Evolutionary conservation across 2,888 invertebrate species (phyloP), one percentile per base, ranked within the genome.

Genomic region (Chrysomela aeneicollis): DNA sequence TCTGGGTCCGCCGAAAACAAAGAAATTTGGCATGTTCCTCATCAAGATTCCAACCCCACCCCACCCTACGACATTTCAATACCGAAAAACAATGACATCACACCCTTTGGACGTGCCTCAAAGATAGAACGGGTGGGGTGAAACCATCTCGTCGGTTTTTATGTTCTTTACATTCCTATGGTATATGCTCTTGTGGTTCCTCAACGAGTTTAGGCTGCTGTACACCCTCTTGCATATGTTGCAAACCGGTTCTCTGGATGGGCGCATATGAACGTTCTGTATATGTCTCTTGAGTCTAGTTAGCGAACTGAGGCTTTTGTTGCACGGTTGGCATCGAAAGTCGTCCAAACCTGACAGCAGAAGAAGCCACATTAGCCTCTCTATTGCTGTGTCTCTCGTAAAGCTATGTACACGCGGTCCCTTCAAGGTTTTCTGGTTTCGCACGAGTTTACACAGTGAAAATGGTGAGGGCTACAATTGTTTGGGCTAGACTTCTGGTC

Each of bases 151-250:
- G 73, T 84, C 84, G 79, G 87, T 86, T 83, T 86, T 87, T 82
- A 89, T 89, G 85, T 91, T 92, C 87, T 92, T 92, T 67, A 79
- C 86, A 82, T 88, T 89, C 85, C 94, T 90, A 86, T 94, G 94
- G 85, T 94, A 94, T 87, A 94, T 93, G 84, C 93, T 93, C 89
- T 93, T 93, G 88, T 94, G 94, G 87, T 94, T 94, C 84, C 94
- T 88, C 80, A 94, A 88, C 83, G 93, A 93, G 87, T 94, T 94
- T 80, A 94, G 88, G 82, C 93, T 94, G 87, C 93, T 93, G 87
- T 94, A 94, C 77, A 93, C 93, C 82, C 94, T 91, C 85, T 93
- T 93, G 88, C 94, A 94, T 83, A 94, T 93, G 87, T 92, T 93
- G 88, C 94, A 94, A 82, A 93, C 92, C 75, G 93, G 93, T 86